Conservation (phyloP, 2,113 vertebrate species). For the Eolophus roseicapilla region DNA sequence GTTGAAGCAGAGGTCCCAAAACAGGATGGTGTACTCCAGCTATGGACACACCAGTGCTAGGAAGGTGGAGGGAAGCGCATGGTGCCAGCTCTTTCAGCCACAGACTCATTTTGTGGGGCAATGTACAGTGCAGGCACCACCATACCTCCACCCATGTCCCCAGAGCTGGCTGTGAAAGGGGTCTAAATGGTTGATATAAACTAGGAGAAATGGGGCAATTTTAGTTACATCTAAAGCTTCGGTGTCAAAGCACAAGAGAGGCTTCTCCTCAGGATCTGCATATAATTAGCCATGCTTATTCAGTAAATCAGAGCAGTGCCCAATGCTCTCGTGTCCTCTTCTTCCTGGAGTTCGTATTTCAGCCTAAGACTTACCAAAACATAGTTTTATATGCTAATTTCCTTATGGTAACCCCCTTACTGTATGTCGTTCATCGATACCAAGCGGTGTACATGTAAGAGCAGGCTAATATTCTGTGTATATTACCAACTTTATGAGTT, state of each 20-base stretch:
- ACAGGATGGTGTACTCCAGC: neutral
- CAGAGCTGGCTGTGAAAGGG: accelerated
- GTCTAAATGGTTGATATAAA: neutral
- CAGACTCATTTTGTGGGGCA: neutral
- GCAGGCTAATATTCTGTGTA: conserved; percentile 27
- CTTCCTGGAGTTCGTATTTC: neutral
- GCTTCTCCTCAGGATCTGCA: neutral
- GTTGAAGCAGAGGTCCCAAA: neutral
- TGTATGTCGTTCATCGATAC: neutral
- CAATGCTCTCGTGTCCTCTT: neutral
- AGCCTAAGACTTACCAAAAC: conserved; percentile 8
- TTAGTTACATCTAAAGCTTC: neutral
- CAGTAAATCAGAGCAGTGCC: neutral
- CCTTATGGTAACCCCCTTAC: conserved; percentile 30
- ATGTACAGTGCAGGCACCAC: neutral
- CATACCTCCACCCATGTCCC: neutral
- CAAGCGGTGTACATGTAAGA: neutral
- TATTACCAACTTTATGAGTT: conserved; percentile 50
- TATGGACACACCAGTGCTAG: neutral
- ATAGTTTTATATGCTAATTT: conserved; percentile 47
- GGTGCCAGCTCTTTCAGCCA: neutral
- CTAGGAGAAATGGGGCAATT: neutral
- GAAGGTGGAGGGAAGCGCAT: neutral
- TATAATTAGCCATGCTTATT: neutral
- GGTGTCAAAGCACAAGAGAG: neutral